Base-by-base conservation (phyloP, 1,140 invertebrate species). In the Zaprionus tsacasi region DNA sequence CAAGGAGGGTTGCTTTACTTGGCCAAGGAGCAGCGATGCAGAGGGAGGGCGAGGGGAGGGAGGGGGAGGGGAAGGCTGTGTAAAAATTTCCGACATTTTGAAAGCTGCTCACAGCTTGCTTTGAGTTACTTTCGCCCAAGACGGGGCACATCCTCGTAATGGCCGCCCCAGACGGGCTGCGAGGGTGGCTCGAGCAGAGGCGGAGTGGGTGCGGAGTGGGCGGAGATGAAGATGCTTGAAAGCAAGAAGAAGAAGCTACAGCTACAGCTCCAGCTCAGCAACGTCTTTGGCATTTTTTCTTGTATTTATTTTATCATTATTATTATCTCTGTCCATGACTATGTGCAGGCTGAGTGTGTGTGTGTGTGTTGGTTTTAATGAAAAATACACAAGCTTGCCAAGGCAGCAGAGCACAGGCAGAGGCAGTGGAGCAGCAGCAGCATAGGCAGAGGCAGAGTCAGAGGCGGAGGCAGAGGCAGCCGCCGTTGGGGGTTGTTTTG, bases 231-330 rank as follows among this genome's bases (percentile, higher is more conserved):
- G 38, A 40, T 21, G 21, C 21, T 21, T 21, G n/a, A n/a, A 40
- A 40, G 38, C 13, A 40, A 33, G n/a, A 12, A n/a, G 52, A 40
- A 54, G 50, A 17, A 27, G 63, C 63, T 56, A 15, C 2, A 11
- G 45, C 45, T 21, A 1, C 8, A 3, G 17, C 8, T 15, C 15
- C 17, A 21, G 17, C 25, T 65, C 38, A 21, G 25, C 30, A 6
- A 69, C 71, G 66, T 74, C 58, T 65, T 75, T 76, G 67, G 76
- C 56, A 70, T 60, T 76, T 71, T 72, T 72, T 89, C 81, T 89
- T 85, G 77, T 89, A 88, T 89, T 88, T 88, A 83, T 88, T 89
- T 88, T 89, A 89, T 89, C 78, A 89, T 88, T 88, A 89, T 88
- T 88, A 88, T 88, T 88, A 88, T 88, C 85, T 88, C 89, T 88